These are phyloP conservation scores for Tonatia bakeri DNA, from an alignment of 2,113 vertebrate genomes.

Conservation along the genomic window DNA sequence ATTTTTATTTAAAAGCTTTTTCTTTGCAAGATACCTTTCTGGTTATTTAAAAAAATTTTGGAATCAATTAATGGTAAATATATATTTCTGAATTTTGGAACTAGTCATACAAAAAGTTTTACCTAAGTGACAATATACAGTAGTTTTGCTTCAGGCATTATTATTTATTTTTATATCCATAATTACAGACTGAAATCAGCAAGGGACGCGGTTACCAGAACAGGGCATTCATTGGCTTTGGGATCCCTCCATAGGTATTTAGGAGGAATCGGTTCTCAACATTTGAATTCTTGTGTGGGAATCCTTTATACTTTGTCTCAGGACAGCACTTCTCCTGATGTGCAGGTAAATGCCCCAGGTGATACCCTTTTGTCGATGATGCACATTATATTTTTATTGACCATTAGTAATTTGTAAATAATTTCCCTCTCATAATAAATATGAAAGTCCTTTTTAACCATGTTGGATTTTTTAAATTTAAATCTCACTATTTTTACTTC, in stretches of 20 bases:
- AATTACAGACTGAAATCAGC: constrained; percentile 88
- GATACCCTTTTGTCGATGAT: constrained; percentile 57
- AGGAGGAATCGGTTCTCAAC: constrained; percentile 89
- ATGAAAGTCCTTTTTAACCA: constrained; percentile 12
- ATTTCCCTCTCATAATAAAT: neutral
- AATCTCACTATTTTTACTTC: neutral
- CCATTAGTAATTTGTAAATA: neutral
- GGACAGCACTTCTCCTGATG: constrained; percentile 95
- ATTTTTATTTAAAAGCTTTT: constrained; percentile 26
- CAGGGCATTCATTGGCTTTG: constrained; percentile 90
- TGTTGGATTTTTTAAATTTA: constrained; percentile 6
- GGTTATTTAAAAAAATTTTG: constrained; percentile 17
- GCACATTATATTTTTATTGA: neutral
- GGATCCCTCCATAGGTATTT: constrained; percentile 89
- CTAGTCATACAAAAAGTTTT: constrained; percentile 17
- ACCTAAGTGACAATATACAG: neutral
- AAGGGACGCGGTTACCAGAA: constrained; percentile 90
- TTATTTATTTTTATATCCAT: constrained; percentile 58
- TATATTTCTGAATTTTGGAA: constrained; percentile 28
- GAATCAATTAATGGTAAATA: constrained; percentile 1
- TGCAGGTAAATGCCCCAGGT: constrained; percentile 84
- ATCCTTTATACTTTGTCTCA: constrained; percentile 94
- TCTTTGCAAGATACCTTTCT: neutral
- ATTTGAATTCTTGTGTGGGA: constrained; percentile 90
- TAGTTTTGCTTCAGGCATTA: neutral